Conservation (phyloP, 2,113 vertebrate genomes). For the Opisthocomus hoazin region DNA sequence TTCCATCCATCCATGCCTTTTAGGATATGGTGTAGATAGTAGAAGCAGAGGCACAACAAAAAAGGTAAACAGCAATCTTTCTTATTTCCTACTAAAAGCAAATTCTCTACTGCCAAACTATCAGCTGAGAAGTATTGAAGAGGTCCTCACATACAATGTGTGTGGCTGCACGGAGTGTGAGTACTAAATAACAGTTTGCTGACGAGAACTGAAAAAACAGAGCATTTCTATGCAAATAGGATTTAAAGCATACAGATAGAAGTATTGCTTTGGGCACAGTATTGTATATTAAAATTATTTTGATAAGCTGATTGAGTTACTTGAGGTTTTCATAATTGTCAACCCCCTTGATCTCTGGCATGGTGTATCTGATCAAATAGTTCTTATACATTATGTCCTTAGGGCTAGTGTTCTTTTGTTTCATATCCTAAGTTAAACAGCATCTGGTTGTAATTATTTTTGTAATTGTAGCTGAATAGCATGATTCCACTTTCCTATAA, state of each 20-base stretch:
- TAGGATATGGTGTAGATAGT: not conserved
- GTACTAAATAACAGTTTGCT: not conserved
- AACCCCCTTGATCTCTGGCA: constrained; percentile 6
- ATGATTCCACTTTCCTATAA: not conserved
- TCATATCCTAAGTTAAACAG: constrained; percentile 6
- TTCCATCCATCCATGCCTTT: not conserved
- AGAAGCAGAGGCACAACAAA: not conserved
- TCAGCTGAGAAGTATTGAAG: not conserved
- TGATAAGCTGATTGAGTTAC: constrained; percentile 11
- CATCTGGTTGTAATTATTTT: constrained; percentile 7
- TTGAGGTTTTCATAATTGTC: constrained; percentile 2
- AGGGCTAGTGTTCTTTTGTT: constrained; percentile 8
- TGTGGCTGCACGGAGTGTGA: not conserved
- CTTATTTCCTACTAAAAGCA: not conserved
- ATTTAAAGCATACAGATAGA: not conserved
- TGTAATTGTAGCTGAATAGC: not conserved
- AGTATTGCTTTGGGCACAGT: not conserved
- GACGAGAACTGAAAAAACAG: not conserved
- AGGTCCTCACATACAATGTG: not conserved
- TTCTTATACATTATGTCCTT: not conserved
- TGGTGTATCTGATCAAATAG: not conserved
- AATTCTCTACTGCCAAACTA: not conserved
- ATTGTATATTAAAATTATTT: constrained; percentile 18
- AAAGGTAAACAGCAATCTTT: not conserved
- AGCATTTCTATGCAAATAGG: not conserved